phyloP scores from a whole-genome alignment of 2,113 vertebrate species.

The Mionectes macconnelli region DNA sequence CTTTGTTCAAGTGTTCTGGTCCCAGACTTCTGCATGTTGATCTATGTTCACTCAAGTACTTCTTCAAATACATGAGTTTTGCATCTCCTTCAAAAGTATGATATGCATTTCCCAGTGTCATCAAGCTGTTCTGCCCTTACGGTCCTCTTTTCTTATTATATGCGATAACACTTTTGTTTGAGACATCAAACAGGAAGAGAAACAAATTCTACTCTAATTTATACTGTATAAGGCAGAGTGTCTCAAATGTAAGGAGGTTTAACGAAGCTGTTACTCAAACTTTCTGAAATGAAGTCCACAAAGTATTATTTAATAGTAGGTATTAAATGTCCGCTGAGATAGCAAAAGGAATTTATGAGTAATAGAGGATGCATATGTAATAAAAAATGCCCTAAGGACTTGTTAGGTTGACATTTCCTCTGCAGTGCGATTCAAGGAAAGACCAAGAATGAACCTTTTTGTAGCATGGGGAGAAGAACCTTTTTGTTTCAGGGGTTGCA shows the following conservation, averaged over 20 bases:
- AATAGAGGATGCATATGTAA: conserved; percentile 70
- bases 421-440: conserved; percentile 81
- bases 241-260: neutral
- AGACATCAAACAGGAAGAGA: neutral
- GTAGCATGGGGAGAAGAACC: conserved; percentile 56
- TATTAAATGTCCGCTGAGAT: conserved; percentile 76
- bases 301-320: conserved; percentile 72
- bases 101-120: neutral
- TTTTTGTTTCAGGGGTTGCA: conserved; percentile 66
- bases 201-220: neutral
- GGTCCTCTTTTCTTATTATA: neutral
- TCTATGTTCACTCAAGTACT: neutral
- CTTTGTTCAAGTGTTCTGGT: neutral
- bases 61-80: neutral
- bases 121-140: neutral
- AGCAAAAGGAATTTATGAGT: conserved; percentile 77
- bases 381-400: conserved; percentile 83
- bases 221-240: neutral
- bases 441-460: conserved; percentile 66
- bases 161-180: neutral
- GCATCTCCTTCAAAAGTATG: neutral
- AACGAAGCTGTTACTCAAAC: neutral
- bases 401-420: conserved; percentile 80
- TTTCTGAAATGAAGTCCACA: conserved; percentile 13
- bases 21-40: neutral